Evolutionary conservation across 30 jellyfish, hydroid and myxozoan genomes (phyloP).

Genomic region (Mastigias papua): DNA sequence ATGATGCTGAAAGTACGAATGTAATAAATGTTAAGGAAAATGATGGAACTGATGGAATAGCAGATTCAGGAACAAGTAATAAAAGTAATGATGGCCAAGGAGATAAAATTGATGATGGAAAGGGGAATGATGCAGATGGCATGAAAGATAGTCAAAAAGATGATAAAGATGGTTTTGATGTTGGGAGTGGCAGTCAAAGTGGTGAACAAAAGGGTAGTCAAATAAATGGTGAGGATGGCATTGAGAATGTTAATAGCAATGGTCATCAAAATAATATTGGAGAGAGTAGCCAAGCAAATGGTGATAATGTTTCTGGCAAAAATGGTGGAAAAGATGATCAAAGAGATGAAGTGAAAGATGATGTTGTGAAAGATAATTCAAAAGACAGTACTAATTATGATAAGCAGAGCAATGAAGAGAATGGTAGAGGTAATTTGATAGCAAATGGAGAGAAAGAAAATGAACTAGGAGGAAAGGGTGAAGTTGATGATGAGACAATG

Average conservation of each 20-base stretch:
- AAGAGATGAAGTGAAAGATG: background rate
- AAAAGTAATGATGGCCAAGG: no score
- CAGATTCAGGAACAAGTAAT: background rate
- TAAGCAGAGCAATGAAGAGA: background rate
- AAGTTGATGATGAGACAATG: background rate
- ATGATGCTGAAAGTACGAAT: background rate
- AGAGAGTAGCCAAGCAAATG: no score
- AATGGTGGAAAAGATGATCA: background rate
- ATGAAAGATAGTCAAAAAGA: background rate
- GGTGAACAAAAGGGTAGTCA: no score
- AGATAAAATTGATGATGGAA: background rate
- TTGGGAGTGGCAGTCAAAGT: no score
- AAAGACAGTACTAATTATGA: slow-evolving; percentile 6
- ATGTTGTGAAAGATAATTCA: background rate
- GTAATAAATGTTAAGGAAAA: background rate
- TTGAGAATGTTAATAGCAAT: background rate
- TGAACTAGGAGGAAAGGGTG: background rate
- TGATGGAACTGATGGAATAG: background rate
- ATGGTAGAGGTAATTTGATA: background rate
- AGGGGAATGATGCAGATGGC: background rate
- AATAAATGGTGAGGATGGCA: background rate
- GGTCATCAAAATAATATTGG: background rate
- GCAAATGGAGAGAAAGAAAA: background rate
- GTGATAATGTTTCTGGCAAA: background rate
- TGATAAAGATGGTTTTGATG: no score